Conservation (phyloP, 2,797 vertebrate species). For the Rhyacichthys aspro region DNA sequence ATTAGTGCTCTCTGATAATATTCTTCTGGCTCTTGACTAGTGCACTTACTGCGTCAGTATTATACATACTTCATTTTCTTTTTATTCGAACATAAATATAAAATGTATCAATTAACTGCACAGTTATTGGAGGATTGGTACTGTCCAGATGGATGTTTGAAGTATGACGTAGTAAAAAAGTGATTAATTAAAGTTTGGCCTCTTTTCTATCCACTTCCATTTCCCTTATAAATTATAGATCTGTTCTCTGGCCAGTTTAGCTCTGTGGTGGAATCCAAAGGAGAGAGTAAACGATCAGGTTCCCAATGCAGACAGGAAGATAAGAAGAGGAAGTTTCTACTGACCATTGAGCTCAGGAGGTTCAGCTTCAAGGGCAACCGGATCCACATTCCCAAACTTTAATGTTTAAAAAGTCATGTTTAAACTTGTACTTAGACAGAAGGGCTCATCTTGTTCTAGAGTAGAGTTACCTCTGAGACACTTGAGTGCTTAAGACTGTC, state of each 20-base stretch:
- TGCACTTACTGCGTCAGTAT: conserved; percentile 8
- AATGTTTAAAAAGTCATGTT: not conserved
- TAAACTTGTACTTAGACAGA: not conserved
- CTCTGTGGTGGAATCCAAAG: conserved; percentile 27
- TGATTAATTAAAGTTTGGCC: conserved; percentile 14
- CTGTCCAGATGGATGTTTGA: not conserved
- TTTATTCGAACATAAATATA: not conserved
- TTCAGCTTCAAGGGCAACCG: conserved; percentile 24
- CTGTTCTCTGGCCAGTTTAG: conserved; percentile 9
- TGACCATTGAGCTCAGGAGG: conserved; percentile 15
- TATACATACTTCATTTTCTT: not conserved
- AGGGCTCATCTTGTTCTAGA: not conserved
- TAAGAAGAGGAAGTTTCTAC: conserved; percentile 14
- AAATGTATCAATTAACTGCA: not conserved
- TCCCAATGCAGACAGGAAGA: conserved; percentile 34
- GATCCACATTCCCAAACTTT: not conserved
- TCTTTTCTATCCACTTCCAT: not conserved
- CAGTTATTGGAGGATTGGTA: not conserved
- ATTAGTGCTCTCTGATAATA: conserved; percentile 33
- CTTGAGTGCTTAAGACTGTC: not conserved
- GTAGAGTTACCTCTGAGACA: not conserved
- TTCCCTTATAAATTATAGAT: conserved; percentile 42
- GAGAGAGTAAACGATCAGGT: conserved; percentile 31
- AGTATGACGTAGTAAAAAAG: conserved; percentile 24
- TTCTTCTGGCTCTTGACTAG: not conserved